Evolutionary conservation across 2,797 vertebrate species (phyloP).

Genomic region (Tragopan temminckii): DNA sequence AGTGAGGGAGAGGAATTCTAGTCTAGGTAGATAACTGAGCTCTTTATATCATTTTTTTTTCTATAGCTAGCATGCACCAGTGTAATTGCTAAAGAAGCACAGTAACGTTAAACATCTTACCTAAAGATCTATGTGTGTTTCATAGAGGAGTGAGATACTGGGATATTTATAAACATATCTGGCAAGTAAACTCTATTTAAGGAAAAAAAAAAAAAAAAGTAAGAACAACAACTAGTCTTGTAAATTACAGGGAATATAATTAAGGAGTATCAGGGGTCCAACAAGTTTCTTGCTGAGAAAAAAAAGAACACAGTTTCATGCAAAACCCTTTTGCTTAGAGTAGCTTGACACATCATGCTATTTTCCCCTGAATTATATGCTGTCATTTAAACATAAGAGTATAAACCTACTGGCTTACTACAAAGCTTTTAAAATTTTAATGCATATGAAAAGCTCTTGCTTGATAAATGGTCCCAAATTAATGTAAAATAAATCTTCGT

Average conservation of each 20-base stretch:
- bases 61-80: background rate
- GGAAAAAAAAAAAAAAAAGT: background rate
- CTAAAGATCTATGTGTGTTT: background rate
- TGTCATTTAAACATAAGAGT: constrained; percentile 74
- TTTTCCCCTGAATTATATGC: constrained; percentile 68
- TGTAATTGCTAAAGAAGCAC: background rate
- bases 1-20: background rate
- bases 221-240: background rate
- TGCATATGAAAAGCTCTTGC: constrained; percentile 51
- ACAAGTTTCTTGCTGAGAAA: constrained; percentile 33
- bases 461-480: constrained; percentile 73
- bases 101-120: background rate
- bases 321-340: background rate
- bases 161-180: constrained; percentile 17
- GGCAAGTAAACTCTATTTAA: background rate
- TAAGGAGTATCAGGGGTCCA: constrained; percentile 24
- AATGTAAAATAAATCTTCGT: constrained; percentile 73
- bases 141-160: background rate
- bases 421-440: constrained; percentile 67
- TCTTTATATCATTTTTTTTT: background rate
- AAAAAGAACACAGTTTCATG: background rate
- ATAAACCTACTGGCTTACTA: constrained; percentile 36
- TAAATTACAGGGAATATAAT: constrained; percentile 50
- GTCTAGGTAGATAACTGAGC: background rate
- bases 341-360: constrained; percentile 28